A percentile compares a stretch with the other conserved stretches of the same genome.
phyloP scores from a whole-genome alignment of 2,888 invertebrate genomes.

The Muscina levida region DNA sequence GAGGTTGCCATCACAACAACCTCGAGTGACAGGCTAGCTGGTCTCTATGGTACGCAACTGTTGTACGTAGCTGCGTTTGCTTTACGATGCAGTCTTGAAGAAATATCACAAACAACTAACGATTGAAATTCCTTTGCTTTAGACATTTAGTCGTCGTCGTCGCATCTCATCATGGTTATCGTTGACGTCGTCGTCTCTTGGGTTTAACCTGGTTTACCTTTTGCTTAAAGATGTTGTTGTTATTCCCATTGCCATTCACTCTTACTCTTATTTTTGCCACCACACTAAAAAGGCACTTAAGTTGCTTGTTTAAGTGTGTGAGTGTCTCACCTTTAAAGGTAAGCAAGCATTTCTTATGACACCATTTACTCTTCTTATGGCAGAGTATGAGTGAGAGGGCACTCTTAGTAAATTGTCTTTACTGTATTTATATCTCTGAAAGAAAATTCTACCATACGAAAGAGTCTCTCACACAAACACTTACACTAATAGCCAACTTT shows the following conservation, averaged over 20 bases:
- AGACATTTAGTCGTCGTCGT: constrained; percentile 49
- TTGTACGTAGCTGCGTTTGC: background rate
- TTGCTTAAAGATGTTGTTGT: constrained; percentile 1
- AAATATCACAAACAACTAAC: constrained; percentile 56
- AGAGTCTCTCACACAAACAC: background rate
- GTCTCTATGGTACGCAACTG: constrained; percentile 8
- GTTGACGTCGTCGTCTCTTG: background rate
- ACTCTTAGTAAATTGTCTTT: background rate
- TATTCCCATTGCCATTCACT: constrained; percentile 14
- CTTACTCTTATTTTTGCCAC: too few relatives aligned
- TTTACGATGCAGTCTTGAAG: constrained; percentile 41
- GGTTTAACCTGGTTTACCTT: too few relatives aligned
- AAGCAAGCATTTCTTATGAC: background rate
- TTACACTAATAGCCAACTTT: background rate
- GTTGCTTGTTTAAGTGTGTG: background rate
- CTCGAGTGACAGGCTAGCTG: constrained; percentile 7
- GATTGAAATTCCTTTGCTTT: constrained; percentile 52
- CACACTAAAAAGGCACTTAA: constrained; percentile 17
- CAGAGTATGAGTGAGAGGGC: background rate
- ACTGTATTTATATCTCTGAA: background rate
- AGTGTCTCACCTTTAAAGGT: constrained; percentile 7
- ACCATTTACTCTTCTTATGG: too few relatives aligned
- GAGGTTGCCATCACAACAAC: constrained; percentile 29
- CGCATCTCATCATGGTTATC: too few relatives aligned
- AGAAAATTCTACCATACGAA: background rate